Evolutionary conservation across 2,113 vertebrate species (phyloP).

Genomic region (Girardinichthys multiradiatus): DNA sequence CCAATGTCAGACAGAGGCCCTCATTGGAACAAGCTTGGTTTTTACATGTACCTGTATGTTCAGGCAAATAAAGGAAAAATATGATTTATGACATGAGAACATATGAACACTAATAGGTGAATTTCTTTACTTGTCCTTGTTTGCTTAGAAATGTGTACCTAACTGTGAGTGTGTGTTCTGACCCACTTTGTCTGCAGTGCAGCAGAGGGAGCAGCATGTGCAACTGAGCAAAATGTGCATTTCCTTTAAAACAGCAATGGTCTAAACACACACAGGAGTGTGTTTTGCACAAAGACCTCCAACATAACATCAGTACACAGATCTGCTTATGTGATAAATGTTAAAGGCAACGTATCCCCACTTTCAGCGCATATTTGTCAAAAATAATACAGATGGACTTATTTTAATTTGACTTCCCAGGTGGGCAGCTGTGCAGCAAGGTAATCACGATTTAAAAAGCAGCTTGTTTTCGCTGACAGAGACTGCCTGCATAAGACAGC

Average conservation of each 20-base stretch:
- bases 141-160: conserved; percentile 9
- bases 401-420: conserved; percentile 7
- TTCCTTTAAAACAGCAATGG: conserved; percentile 71
- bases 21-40: conserved; percentile 31
- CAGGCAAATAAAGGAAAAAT: conserved; percentile 4
- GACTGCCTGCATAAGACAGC: neutral
- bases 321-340: conserved; percentile 3
- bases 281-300: conserved; percentile 9
- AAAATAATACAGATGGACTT: conserved; percentile 21
- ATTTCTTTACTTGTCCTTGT: conserved; percentile 1
- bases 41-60: conserved; percentile 16
- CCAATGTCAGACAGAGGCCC: conserved; percentile 36
- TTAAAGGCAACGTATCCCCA: conserved; percentile 1
- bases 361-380: conserved; percentile 25
- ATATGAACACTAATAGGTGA: conserved; percentile 32
- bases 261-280: conserved; percentile 40
- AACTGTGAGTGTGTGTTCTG: conserved; percentile 39
- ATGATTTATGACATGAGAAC: conserved; percentile 34
- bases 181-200: conserved; percentile 73
- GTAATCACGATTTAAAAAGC: conserved; percentile 13
- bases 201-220: conserved; percentile 69
- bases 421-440: neutral
- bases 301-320: conserved; percentile 1
- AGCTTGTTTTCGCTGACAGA: conserved; percentile 12
- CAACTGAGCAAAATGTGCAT: conserved; percentile 73